Base-by-base conservation (phyloP, 2,113 vertebrate species). In the Verasper variegatus region DNA sequence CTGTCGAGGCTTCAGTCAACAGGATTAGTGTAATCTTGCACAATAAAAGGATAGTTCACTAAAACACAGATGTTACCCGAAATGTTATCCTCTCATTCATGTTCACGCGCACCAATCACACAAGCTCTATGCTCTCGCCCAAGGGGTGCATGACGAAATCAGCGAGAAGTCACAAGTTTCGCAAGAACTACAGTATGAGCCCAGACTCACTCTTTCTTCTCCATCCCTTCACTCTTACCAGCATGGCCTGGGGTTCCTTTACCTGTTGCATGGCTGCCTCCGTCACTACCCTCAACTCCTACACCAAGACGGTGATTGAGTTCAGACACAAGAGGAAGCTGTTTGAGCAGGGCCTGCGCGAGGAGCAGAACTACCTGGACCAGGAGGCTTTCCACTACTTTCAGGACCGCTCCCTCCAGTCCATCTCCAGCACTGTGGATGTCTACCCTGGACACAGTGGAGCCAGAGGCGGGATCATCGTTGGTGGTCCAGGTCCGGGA, bases 221-320 rank as follows among this genome's bases (percentile, higher is more conserved):
- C 35, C 12, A 15, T 14, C 37, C 3, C 20, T 62, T n/a, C 2
- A 63, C 31, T 76, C 42, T 24, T 85, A 71, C 40, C 95, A 99
- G 98, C 82, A 94, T 99, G 95, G 98, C 98, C 0, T 99, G 98
- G 98, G 97, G 97, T 17, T 99, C 98, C 62, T 99, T 99, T 86
- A 99, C 97, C 79, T 99, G 97, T 92, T 99, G 98, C 94, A 99
- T 99, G 98, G 97, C 98, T 0, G 98, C 98, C 78, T 99, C 98
- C 0, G 97, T 99, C 92, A 99, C 97, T 92, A 99, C 98, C 18
- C 95, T 99, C 90, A 99, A 99, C 96, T 99, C 98, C 82, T 99
- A 99, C 94, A 99, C 97, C 77, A 99, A 99, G 95, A 99, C 97
- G 4, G 97, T 98, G 87, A 97, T 99, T 42, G 98, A 99, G 94